Evolutionary conservation across 2,113 vertebrate genomes (phyloP), one percentile per base, ranked within the genome.

Genomic region (Vidua macroura): DNA sequence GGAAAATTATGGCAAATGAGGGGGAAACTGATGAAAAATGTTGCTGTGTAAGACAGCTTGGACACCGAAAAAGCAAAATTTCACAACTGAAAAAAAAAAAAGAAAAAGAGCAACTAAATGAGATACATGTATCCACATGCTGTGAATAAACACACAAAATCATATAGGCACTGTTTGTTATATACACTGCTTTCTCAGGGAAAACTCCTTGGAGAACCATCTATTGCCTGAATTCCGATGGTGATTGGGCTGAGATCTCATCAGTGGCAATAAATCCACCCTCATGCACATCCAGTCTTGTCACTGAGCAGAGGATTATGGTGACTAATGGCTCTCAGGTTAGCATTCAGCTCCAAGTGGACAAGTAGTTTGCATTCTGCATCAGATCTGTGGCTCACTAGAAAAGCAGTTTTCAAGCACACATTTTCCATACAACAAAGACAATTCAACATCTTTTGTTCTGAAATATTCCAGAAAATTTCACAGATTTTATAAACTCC

Each of bases 141-240:
- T 66, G 80, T 72, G n/a, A 77, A 74, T 74, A 89, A 89, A 82
- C 35, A 84, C 11, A 84, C 9, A 60, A 17, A 46, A 35, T 23
- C 21, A 58, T 27, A 83, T 17, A 67, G 22, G 46, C 76, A 44
- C 24, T 74, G 48, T 69, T 88, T 80, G 51, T 83, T 56, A 59
- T 4, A 70, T n/a, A 56, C 28, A 37, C 43, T 55, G 83, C 46
- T 58, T 91, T 74, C 90, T 73, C 21, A 37, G 35, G 51, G 75
- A 94, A 88, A 62, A 41, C 49, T 90, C 82, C 80, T 81, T 86
- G 33, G 66, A 86, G 88, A 93, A 70, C 76, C 91, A 88, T 93
- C 89, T 94, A 64, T 68, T 88, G 83, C 76, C 83, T 84, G 64
- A 86, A 41, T 87, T 64, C 52, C 4, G 3, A 24, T 1, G 25